phyloP scores from a whole-genome alignment of 2,888 invertebrate species.

The Malachius bipustulatus region DNA sequence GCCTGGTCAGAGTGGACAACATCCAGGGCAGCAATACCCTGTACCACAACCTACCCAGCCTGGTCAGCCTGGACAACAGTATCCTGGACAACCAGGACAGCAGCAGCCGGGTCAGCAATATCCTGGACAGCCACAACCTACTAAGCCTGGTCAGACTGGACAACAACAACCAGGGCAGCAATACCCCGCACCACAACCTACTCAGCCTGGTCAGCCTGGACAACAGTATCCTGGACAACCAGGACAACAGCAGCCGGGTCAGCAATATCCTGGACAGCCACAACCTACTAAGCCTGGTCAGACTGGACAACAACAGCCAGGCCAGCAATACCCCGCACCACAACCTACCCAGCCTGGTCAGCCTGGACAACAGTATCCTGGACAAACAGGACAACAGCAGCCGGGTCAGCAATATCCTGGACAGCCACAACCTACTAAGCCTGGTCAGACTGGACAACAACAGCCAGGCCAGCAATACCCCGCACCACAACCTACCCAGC shows the following conservation, averaged over 20 bases:
- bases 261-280: too few relatives aligned
- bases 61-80: conserved; percentile 4
- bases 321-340: conserved; percentile 2
- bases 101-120: not conserved
- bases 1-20: conserved; percentile 6
- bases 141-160: not conserved
- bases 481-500: not conserved
- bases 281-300: too few relatives aligned
- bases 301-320: conserved; percentile 1
- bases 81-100: not conserved
- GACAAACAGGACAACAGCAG: too few relatives aligned
- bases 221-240: not conserved
- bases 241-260: conserved; percentile 3
- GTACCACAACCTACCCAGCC: not conserved
- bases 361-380: not conserved
- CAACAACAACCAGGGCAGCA: not conserved
- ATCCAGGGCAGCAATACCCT: not conserved
- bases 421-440: too few relatives aligned
- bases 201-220: not conserved
- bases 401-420: too few relatives aligned
- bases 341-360: conserved; percentile 6
- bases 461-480: conserved; percentile 4
- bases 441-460: conserved; percentile 13
- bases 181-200: conserved; percentile 1
- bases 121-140: not conserved